Conservation (phyloP, 2,113 vertebrate species). For the Microtus richardsoni region DNA sequence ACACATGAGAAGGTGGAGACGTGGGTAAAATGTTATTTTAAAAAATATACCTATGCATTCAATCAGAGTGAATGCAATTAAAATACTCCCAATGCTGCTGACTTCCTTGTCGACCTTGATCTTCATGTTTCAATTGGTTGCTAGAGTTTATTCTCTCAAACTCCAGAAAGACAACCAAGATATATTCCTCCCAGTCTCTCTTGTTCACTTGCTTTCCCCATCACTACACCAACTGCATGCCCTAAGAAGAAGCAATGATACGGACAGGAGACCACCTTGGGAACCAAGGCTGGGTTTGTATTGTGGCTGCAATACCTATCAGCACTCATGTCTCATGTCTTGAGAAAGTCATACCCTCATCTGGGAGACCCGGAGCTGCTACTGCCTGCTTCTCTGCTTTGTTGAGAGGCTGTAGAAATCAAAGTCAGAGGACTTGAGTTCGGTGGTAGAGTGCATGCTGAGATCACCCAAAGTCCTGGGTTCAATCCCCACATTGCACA, state of each 20-base stretch:
- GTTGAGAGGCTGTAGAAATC: background rate
- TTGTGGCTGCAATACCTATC: background rate
- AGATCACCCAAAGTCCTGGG: background rate
- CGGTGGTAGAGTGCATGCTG: background rate
- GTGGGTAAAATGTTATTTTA: background rate
- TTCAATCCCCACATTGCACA: background rate
- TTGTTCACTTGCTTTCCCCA: background rate
- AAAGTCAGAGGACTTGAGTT: background rate
- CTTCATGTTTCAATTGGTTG: constrained; percentile 20
- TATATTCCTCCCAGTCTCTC: background rate
- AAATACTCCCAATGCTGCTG: background rate
- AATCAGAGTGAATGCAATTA: background rate
- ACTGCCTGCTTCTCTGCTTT: background rate
- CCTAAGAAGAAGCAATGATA: background rate
- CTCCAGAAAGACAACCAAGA: constrained; percentile 19
- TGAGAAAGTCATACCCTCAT: background rate
- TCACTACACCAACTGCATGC: background rate
- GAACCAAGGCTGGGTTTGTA: background rate
- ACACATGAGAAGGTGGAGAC: background rate
- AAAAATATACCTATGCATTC: background rate
- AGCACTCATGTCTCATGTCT: background rate
- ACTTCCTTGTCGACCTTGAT: background rate
- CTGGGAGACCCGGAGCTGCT: background rate
- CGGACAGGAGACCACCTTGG: background rate
- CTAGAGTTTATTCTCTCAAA: background rate